phyloP scores from a whole-genome alignment of 1,140 invertebrate genomes.

The Drosophila neocordata region DNA sequence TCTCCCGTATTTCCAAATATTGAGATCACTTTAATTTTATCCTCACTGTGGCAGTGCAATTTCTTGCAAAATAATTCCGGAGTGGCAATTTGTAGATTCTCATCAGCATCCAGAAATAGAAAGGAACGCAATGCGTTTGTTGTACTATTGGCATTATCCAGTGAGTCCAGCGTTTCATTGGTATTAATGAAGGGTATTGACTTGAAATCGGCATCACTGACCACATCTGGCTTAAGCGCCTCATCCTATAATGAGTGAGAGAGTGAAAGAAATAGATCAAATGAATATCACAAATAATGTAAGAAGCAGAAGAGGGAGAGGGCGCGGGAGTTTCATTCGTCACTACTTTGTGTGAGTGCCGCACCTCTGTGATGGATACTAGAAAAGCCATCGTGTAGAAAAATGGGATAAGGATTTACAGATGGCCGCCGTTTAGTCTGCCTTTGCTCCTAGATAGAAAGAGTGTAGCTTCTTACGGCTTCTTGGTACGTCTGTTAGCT shows the following conservation, averaged over 20 bases:
- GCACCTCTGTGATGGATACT: conserved; percentile 53
- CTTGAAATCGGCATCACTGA: conserved; percentile 54
- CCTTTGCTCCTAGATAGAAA: neutral
- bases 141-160: conserved; percentile 34
- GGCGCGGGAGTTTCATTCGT: too few relatives aligned
- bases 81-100: conserved; percentile 84
- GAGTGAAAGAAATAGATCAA: conserved; percentile 4
- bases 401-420: neutral
- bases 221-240: conserved; percentile 50
- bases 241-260: conserved; percentile 48
- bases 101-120: conserved; percentile 85
- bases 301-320: too few relatives aligned
- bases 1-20: conserved; percentile 95
- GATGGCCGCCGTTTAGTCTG: neutral
- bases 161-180: conserved; percentile 27
- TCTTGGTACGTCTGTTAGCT: conserved; percentile 17
- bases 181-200: conserved; percentile 61
- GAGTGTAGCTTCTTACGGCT: neutral
- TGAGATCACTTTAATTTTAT: conserved; percentile 91
- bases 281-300: too few relatives aligned
- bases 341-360: too few relatives aligned
- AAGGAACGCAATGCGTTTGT: conserved; percentile 70
- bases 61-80: conserved; percentile 84
- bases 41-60: conserved; percentile 83
- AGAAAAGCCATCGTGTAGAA: conserved; percentile 41